Base-by-base conservation (phyloP, 1,140 invertebrate species). In the Panagrolaimus sp. region DNA sequence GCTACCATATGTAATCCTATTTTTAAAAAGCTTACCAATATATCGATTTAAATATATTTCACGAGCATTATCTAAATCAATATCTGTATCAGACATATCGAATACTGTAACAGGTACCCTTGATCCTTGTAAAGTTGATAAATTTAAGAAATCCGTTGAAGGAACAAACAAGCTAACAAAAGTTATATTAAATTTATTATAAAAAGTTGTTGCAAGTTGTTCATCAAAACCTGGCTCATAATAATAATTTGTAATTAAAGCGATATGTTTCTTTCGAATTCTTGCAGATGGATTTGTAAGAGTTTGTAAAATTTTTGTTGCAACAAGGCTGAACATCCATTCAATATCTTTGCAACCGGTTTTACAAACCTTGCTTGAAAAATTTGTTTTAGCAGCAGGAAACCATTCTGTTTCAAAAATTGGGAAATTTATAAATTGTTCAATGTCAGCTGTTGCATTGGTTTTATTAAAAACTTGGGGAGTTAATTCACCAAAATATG, bases 231-330 rank as follows among this genome's bases (percentile, higher is more conserved):
- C 7, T 14, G 51, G 31, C 7, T 38, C 31, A 23, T 57, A 57
- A 27, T 57, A 57, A 16, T 57, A 57, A 16, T 57, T 57, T 9
- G 51, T 57, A 16, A 57, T 57, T 25, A 57, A 25, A 25, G 20
- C 20, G 5, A 57, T 16, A 20, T 57, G 20, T 13, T 57, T 57
- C 51, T 57, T 57, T 13, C 51, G 8, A 13, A 57, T 11, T 25
- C 51, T n/a, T 23, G 51, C 27, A 11, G 20, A 20, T 16, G 27
- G 20, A 11, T 20, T 25, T 25, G 20, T 27, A 9, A 57, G 20
- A 20, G 27, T 57, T 25, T 27, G 51, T 3, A 27, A 11, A 16
- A 57, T 57, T 25, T 57, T 13, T 5, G 27, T 27, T 11, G 14
- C 4, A 16, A 57, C 27, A 27, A 25, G 27, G 11, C 27, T 16